Percentiles rank a stretch among this genome's conserved stretches.
These are phyloP conservation scores for Lysandra bellargus DNA, from an alignment of 2,888 invertebrate genomes.

Conservation along the genomic window DNA sequence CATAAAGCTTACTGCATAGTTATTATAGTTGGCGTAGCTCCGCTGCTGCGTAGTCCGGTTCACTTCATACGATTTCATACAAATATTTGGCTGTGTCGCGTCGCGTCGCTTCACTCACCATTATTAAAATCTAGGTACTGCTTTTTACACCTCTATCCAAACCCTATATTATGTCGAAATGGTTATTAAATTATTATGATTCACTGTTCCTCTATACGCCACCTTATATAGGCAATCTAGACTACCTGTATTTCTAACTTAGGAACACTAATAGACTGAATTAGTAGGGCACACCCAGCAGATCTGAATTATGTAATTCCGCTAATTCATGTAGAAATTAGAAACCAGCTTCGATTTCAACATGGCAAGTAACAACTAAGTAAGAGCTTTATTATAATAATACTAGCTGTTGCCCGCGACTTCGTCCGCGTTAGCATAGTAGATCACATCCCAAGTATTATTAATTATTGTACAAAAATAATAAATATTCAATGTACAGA, in stretches of 20 bases:
- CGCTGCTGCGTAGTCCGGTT: too few relatives aligned
- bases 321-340: constrained; percentile 10
- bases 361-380: not conserved
- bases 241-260: constrained; percentile 14
- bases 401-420: too few relatives aligned
- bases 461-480: too few relatives aligned
- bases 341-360: not conserved
- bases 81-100: too few relatives aligned
- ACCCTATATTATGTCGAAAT: not conserved
- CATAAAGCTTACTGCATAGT: too few relatives aligned
- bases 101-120: too few relatives aligned
- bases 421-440: too few relatives aligned
- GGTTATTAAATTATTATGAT: not conserved
- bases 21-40: too few relatives aligned
- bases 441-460: too few relatives aligned
- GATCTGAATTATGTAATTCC: not conserved
- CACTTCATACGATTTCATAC: too few relatives aligned
- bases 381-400: not conserved
- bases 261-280: constrained; percentile 3
- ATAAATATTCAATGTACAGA: too few relatives aligned
- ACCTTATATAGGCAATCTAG: constrained; percentile 5
- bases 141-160: not conserved
- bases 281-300: not conserved
- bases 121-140: too few relatives aligned
- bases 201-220: not conserved